These are phyloP conservation scores for Tillus elongatus DNA, from an alignment of 2,888 invertebrate genomes.

Conservation along the genomic window DNA sequence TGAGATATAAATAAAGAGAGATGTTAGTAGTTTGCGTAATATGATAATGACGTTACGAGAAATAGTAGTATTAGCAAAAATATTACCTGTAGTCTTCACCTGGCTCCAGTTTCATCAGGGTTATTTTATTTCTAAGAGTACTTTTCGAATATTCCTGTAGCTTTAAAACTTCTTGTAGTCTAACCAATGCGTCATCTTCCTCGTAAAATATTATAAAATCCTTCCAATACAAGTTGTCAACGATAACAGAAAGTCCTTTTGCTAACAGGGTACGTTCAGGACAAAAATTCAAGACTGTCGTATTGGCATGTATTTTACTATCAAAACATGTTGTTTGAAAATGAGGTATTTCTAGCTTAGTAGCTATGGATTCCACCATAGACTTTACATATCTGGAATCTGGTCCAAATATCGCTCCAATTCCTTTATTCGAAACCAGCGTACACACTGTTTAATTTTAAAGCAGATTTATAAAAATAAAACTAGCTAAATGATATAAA, in stretches of 20 bases:
- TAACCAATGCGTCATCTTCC: constrained; percentile 1
- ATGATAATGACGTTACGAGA: no score
- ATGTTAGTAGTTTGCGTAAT: no score
- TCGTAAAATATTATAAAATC: not conserved
- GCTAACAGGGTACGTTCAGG: not conserved
- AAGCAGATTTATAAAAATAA: no score
- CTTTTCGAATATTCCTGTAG: not conserved
- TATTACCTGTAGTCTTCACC: not conserved
- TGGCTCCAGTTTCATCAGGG: not conserved
- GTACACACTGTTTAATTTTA: no score
- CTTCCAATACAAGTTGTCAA: constrained; percentile 1
- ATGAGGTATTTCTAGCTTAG: not conserved
- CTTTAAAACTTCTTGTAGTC: not conserved
- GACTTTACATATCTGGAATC: not conserved
- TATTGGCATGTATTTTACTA: no score
- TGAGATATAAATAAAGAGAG: no score
- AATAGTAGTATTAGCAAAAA: no score
- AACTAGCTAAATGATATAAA: no score
- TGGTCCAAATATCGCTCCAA: not conserved
- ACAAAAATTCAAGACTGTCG: not conserved
- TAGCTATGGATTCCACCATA: constrained; percentile 1
- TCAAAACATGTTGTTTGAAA: not conserved
- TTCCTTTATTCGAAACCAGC: no score
- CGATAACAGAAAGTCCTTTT: not conserved
- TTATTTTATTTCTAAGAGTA: not conserved